phyloP scores from a whole-genome alignment of 2,888 invertebrate genomes.

The Vesta saturnalis region DNA sequence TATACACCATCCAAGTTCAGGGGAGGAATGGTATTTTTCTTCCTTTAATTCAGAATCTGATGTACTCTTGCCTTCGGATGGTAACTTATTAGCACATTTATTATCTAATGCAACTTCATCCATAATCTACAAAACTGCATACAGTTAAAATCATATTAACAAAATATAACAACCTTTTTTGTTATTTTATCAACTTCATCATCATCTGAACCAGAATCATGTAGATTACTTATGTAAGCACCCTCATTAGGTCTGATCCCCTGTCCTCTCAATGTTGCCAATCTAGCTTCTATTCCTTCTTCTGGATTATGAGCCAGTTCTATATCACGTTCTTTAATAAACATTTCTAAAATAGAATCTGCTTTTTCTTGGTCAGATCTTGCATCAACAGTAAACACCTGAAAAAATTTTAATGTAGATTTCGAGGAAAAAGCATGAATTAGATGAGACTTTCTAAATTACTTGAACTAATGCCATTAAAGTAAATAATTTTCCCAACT shows the following conservation, averaged over 20 bases:
- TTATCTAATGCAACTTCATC: conserved; percentile 64
- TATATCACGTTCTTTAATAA: conserved; percentile 63
- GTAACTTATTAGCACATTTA: conserved; percentile 49
- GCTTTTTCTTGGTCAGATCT: conserved; percentile 77
- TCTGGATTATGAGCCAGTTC: conserved; percentile 62
- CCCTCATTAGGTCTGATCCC: conserved; percentile 59
- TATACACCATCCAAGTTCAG: conserved; percentile 83
- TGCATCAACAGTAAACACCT: conserved; percentile 66
- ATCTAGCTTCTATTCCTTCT: conserved; percentile 65
- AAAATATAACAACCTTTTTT: conserved; percentile 52
- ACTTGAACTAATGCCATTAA: too few relatives aligned
- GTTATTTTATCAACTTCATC: conserved; percentile 60
- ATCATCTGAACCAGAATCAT: conserved; percentile 58
- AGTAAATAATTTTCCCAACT: too few relatives aligned
- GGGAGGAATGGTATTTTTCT: conserved; percentile 42
- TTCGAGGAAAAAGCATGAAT: too few relatives aligned
- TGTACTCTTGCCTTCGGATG: too few relatives aligned
- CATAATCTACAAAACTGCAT: conserved; percentile 56
- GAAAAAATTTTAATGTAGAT: conserved; percentile 21
- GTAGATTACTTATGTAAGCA: conserved; percentile 55
- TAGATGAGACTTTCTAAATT: too few relatives aligned
- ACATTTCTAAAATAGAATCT: conserved; percentile 72
- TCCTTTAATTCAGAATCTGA: conserved; percentile 19
- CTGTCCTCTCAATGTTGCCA: conserved; percentile 65
- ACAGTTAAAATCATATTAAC: background rate